Evolutionary conservation across 1,140 invertebrate genomes (phyloP).

Genomic region (Dolichoris vasculosae): DNA sequence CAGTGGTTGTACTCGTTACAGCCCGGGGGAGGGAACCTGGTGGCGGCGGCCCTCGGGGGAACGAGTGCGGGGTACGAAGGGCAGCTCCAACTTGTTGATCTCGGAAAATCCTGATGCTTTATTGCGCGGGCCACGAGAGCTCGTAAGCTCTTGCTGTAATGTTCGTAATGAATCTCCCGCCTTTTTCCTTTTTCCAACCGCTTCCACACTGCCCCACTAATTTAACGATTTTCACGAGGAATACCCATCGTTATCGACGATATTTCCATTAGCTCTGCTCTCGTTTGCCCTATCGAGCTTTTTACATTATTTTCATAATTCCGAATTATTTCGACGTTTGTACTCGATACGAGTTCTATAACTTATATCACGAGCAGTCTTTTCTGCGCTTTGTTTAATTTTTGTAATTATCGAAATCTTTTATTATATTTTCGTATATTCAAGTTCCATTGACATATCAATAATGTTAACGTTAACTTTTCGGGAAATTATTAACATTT

Average conservation of each 20-base stretch:
- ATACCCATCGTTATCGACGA: slow-evolving; percentile 8
- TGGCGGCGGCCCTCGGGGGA: neutral
- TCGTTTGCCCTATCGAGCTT: neutral
- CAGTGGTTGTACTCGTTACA: slow-evolving; percentile 4
- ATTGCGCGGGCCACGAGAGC: slow-evolving; percentile 27
- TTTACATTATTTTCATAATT: neutral
- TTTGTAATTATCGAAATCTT: too few relatives aligned
- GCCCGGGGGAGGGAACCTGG: neutral
- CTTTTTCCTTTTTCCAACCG: neutral
- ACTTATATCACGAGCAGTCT: too few relatives aligned
- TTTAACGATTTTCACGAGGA: neutral
- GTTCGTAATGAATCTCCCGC: slow-evolving; percentile 40
- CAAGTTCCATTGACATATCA: too few relatives aligned
- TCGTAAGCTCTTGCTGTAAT: slow-evolving; percentile 35
- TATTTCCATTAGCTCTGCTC: neutral
- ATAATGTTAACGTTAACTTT: too few relatives aligned
- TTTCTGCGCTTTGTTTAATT: too few relatives aligned
- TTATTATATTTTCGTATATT: too few relatives aligned
- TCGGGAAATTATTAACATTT: too few relatives aligned
- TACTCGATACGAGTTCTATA: neutral
- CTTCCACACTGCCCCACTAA: neutral
- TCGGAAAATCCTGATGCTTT: slow-evolving; percentile 51
- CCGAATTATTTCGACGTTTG: neutral
- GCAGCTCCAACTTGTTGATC: slow-evolving; percentile 51
- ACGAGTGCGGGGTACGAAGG: slow-evolving; percentile 28